Evolutionary conservation across 2,888 invertebrate genomes (phyloP), one percentile per base, ranked within the genome.

Genomic region (Drosophila subsilvestris): DNA sequence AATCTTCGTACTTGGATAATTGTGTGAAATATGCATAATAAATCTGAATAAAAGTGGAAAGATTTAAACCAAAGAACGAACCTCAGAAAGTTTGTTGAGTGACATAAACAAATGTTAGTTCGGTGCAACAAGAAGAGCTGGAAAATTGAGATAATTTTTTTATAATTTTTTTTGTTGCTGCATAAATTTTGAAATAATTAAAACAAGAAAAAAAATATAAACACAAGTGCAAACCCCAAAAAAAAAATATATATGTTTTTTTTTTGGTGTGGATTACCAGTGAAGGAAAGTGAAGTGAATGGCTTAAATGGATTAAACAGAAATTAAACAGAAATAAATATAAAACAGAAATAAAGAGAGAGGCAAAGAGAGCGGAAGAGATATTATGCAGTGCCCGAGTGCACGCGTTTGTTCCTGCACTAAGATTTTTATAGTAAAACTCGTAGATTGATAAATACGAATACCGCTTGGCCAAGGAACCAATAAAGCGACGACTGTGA

Each of bases 231-330:
- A 63, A 72, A 53, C 32, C 51, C 12, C 14, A 43, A 54, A 25
- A 62, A 56, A 20, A 49, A 72, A 51, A 49, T 25, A 17, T 57
- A 27, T 1, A 2, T 27, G 1, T 27, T 27, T 37, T 37, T 53
- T 37, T 49, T 53, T 63, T 63, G 70, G 70, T 63, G 55, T 71
- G 70, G 70, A 71, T 71, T 71, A 71, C 74, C 70, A 71, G 70
- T 66, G 61, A 27, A 22, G 44, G 62, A 48, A 62, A 56, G 57
- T 57, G 42, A 29, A 7, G 47, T 12, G 18, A 37, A 37, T 51
- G 54, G 20, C 42, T 20, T 68, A 65, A 54, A 66, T 66, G 66
- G 68, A 66, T 67, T 66, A 66, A 66, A 32, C 12, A 25, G 10
- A 29, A 22, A 25, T 32, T 8, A 22, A 22, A 22, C 10, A 20